These are phyloP conservation scores for Thymelicus sylvestris DNA, from an alignment of 2,888 invertebrate genomes.

Conservation along the genomic window DNA sequence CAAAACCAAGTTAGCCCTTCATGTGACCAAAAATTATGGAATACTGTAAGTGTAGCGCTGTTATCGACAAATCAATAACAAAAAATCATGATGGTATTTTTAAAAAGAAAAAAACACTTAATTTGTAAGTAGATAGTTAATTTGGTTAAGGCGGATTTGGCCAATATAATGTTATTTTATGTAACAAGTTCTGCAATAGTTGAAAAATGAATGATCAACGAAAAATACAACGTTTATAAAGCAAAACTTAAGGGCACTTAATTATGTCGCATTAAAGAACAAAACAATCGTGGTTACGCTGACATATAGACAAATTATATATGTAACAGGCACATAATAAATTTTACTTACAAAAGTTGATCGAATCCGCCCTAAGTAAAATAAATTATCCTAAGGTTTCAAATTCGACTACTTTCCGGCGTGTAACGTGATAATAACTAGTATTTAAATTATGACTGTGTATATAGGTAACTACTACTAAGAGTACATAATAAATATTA, in stretches of 20 bases:
- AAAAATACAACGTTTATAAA: no score
- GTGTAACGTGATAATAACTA: constrained; percentile 85
- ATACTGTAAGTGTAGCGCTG: not conserved
- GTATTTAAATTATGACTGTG: constrained; percentile 63
- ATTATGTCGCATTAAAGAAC: no score
- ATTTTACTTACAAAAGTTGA: no score
- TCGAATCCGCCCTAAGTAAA: not conserved
- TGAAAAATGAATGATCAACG: no score
- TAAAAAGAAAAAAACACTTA: not conserved
- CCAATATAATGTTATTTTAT: no score
- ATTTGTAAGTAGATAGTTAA: constrained; percentile 12
- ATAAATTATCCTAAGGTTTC: constrained; percentile 15
- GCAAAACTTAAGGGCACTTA: no score
- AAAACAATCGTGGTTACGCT: no score
- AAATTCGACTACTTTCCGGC: constrained; percentile 49
- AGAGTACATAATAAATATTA: constrained; percentile 56
- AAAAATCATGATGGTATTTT: not conserved
- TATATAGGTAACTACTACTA: constrained; percentile 69
- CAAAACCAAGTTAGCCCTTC: not conserved
- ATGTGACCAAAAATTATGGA: not conserved
- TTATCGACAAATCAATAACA: not conserved
- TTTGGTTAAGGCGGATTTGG: not conserved
- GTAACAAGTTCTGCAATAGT: no score
- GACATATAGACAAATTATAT: no score
- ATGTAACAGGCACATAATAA: no score